Conservation (phyloP, 2,113 vertebrate genomes). For the Chaenogobius annularis region DNA sequence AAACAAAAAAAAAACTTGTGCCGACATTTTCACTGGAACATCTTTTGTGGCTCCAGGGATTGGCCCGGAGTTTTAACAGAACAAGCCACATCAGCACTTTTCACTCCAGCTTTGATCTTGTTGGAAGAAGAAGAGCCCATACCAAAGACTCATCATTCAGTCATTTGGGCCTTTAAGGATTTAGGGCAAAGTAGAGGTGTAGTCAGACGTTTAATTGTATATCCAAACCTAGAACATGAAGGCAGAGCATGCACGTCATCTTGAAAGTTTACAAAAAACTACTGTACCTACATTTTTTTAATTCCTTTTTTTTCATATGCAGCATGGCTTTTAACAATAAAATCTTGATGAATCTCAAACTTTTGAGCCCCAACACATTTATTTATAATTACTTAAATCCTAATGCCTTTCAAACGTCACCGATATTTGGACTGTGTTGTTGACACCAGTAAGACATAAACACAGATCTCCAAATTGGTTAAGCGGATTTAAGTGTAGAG, state of each 20-base stretch:
- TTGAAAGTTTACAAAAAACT: neutral
- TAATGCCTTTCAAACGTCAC: neutral
- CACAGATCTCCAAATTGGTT: conserved; percentile 1
- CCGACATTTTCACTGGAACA: conserved; percentile 54
- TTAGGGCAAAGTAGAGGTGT: neutral
- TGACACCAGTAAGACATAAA: neutral
- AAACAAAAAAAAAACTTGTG: conserved; percentile 18
- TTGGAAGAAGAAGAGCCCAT: conserved; percentile 8
- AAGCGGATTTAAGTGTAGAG: conserved; percentile 15
- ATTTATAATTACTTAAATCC: neutral
- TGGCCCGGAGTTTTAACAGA: conserved; percentile 36
- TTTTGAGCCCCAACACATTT: neutral
- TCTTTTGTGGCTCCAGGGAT: conserved; percentile 55
- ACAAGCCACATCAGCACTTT: conserved; percentile 65
- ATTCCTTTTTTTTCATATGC: too few species aligned
- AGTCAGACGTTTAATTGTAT: neutral
- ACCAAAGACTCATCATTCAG: conserved; percentile 12
- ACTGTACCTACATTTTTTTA: neutral
- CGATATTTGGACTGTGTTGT: neutral
- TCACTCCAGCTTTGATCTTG: conserved; percentile 54
- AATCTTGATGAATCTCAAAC: neutral
- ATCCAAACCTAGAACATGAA: neutral
- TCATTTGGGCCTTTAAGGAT: neutral
- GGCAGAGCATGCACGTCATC: neutral
- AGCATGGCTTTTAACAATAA: neutral